phyloP scores from a whole-genome alignment of 1,140 invertebrate genomes.

The Goniozus legneri region DNA sequence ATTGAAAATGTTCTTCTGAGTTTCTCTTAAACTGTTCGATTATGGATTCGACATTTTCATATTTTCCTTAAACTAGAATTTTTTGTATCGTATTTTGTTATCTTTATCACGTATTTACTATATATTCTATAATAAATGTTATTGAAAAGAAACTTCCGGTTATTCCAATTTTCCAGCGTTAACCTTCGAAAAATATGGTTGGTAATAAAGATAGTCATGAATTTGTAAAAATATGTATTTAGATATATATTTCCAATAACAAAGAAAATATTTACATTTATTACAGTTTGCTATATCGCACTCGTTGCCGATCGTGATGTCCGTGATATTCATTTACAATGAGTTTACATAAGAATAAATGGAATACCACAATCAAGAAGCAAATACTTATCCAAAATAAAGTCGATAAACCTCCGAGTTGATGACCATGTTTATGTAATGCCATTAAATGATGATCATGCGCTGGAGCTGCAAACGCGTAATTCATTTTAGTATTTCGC shows the following conservation, averaged over 20 bases:
- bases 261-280: slow-evolving; percentile 25
- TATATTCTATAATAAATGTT: slow-evolving; percentile 27
- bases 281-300: slow-evolving; percentile 65
- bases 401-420: slow-evolving; percentile 83
- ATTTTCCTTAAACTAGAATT: too few relatives aligned
- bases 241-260: slow-evolving; percentile 17
- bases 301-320: slow-evolving; percentile 62
- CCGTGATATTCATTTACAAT: slow-evolving; percentile 89
- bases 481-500: not conserved
- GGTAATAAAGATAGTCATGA: too few relatives aligned
- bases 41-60: too few relatives aligned
- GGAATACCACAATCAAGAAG: slow-evolving; percentile 87
- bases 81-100: too few relatives aligned
- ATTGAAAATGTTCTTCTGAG: too few relatives aligned
- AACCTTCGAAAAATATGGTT: too few relatives aligned
- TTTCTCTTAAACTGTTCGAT: too few relatives aligned
- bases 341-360: slow-evolving; percentile 90
- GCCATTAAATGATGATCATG: slow-evolving; percentile 91
- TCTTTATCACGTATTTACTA: slow-evolving; percentile 11
- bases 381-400: slow-evolving; percentile 91
- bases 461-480: slow-evolving; percentile 70
- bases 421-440: slow-evolving; percentile 88
- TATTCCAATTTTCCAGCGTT: too few relatives aligned
- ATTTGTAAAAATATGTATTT: slow-evolving; percentile 24
- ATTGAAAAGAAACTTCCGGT: slow-evolving; percentile 15